Conservation (phyloP, 2,888 invertebrate species). For the Mythimna impura region DNA sequence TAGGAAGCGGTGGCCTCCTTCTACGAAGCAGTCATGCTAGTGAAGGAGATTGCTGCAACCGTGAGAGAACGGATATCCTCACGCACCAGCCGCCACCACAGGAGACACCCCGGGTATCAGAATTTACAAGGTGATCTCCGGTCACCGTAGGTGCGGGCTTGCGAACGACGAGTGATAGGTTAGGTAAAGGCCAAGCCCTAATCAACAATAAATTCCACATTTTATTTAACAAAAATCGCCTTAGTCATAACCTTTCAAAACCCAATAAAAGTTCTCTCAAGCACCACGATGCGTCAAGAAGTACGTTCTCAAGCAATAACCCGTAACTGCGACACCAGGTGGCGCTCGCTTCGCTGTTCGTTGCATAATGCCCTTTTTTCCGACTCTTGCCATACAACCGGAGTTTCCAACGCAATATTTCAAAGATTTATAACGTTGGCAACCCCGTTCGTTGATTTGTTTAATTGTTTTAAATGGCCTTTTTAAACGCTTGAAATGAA, state of each 20-base stretch:
- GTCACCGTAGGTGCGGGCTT: no score
- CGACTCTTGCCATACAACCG: conserved; percentile 68
- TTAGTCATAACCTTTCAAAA: conserved; percentile 14
- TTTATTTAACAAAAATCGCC: not conserved
- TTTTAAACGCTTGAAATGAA: conserved; percentile 33
- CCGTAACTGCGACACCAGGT: conserved; percentile 83
- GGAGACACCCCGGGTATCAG: no score
- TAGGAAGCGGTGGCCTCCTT: no score
- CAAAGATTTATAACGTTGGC: conserved; percentile 64
- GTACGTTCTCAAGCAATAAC: conserved; percentile 79
- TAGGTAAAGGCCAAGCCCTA: no score
- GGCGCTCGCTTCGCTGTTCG: conserved; percentile 79
- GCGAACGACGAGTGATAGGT: no score
- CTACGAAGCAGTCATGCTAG: no score
- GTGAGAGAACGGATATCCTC: no score
- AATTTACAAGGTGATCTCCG: no score
- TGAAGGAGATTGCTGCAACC: no score
- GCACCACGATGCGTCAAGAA: conserved; percentile 45
- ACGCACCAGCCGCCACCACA: no score
- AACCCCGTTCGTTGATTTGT: conserved; percentile 55
- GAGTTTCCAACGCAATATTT: conserved; percentile 68
- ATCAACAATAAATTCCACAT: not conserved
- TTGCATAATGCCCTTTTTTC: conserved; percentile 86
- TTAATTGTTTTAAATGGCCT: conserved; percentile 60
- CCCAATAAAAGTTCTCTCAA: conserved; percentile 55